A percentile compares a stretch with the other conserved stretches of the same genome.
These are phyloP conservation scores for Ellobium chinense DNA, from an alignment of 2,888 invertebrate species.

Conservation along the genomic window DNA sequence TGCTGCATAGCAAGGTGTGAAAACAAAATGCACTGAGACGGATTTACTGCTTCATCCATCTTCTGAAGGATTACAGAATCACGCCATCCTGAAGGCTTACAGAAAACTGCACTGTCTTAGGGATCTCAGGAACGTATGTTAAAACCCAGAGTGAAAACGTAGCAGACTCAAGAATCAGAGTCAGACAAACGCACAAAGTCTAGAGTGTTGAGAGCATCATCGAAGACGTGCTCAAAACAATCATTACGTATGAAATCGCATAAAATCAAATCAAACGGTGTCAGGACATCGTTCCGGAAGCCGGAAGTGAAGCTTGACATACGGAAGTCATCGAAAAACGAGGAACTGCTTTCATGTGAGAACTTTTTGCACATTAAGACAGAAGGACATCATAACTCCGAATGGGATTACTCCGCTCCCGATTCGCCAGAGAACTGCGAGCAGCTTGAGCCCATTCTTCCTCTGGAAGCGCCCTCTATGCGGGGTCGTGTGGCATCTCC, in stretches of 20 bases:
- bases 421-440: not conserved
- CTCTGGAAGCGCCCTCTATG: conserved; percentile 6
- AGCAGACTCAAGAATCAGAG: too few relatives aligned
- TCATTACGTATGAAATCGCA: not conserved
- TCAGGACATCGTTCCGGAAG: not conserved
- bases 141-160: too few relatives aligned
- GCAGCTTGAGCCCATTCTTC: not conserved
- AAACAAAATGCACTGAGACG: too few relatives aligned
- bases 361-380: not conserved
- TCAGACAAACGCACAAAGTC: too few relatives aligned
- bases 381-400: not conserved
- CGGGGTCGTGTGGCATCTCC: conserved; percentile 13
- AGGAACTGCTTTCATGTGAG: not conserved
- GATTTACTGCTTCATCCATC: too few relatives aligned
- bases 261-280: not conserved
- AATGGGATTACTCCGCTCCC: conserved; percentile 11
- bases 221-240: too few relatives aligned
- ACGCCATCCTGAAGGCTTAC: too few relatives aligned
- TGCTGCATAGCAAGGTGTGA: too few relatives aligned
- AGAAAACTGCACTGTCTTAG: too few relatives aligned
- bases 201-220: too few relatives aligned
- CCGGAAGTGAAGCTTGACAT: not conserved
- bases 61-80: too few relatives aligned
- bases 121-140: too few relatives aligned
- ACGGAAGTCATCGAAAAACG: not conserved